These are phyloP conservation scores for Zoroaster sp. DNA, from an alignment of 53 echinoderm and acorn worm genomes.

Conservation along the genomic window DNA sequence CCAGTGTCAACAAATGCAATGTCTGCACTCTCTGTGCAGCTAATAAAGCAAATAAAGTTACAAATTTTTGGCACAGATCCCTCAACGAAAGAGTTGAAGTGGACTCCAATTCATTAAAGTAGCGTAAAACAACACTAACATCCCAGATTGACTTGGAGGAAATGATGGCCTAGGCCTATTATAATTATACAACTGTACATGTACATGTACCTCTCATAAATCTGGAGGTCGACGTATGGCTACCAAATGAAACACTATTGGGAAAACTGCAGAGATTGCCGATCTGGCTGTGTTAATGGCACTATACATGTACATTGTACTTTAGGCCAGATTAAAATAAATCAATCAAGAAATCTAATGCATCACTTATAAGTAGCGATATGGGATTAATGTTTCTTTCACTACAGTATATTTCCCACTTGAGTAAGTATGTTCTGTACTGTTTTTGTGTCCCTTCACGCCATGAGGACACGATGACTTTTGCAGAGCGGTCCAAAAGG, in stretches of 20 bases:
- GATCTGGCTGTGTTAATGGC: conserved; percentile 49
- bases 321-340: conserved; percentile 20
- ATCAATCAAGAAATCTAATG: conserved; percentile 30
- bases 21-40: conserved; percentile 58
- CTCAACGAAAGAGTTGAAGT: neutral
- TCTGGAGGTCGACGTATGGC: neutral
- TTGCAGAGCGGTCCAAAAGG: conserved; percentile 20
- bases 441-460: conserved; percentile 30
- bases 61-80: conserved; percentile 25
- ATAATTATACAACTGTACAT: too few species aligned
- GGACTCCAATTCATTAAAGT: neutral
- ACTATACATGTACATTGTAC: too few species aligned
- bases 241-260: neutral
- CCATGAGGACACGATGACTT: conserved; percentile 41
- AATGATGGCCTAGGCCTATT: conserved; percentile 24
- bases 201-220: conserved; percentile 58
- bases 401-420: conserved; percentile 42
- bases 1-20: neutral
- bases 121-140: conserved; percentile 6
- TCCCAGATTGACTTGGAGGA: conserved; percentile 45
- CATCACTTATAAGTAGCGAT: conserved; percentile 2
- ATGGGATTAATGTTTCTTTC: conserved; percentile 48
- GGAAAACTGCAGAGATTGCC: conserved; percentile 31
- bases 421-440: conserved; percentile 19
- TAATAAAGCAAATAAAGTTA: conserved; percentile 25